phyloP scores from a whole-genome alignment of 1,140 invertebrate genomes.

The Drosophila mauritiana region DNA sequence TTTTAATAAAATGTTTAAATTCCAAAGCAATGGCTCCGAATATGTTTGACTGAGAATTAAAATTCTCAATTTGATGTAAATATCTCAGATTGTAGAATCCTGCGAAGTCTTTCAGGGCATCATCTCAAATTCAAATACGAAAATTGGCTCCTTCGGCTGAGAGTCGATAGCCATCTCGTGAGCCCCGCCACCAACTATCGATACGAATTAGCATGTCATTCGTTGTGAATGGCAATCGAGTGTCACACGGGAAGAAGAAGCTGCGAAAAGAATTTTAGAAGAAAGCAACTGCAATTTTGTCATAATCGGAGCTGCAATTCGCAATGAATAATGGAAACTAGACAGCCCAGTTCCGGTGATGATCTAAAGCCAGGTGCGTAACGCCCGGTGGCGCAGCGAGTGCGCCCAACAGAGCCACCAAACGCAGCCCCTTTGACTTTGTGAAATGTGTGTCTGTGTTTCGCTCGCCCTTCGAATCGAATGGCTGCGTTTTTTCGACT shows the following conservation, averaged over 20 bases:
- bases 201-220: constrained; percentile 6
- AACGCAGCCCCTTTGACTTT: constrained; percentile 15
- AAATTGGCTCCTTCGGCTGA: no score
- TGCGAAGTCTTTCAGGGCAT: background rate
- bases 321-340: constrained; percentile 81
- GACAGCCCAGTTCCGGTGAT: constrained; percentile 68
- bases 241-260: constrained; percentile 67
- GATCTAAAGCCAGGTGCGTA: constrained; percentile 77
- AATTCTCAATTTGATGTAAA: no score
- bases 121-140: background rate
- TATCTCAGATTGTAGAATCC: no score
- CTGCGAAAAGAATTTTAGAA: constrained; percentile 77
- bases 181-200: constrained; percentile 7
- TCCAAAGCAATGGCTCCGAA: no score
- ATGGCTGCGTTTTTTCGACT: constrained; percentile 30
- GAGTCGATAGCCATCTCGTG: constrained; percentile 1
- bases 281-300: constrained; percentile 73
- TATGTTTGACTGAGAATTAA: no score
- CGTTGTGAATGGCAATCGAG: constrained; percentile 32
- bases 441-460: constrained; percentile 43
- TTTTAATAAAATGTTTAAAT: no score
- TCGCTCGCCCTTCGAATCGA: constrained; percentile 32
- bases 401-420: constrained; percentile 18
- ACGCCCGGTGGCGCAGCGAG: background rate
- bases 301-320: constrained; percentile 59